Conservation (phyloP, 2,888 invertebrate genomes). For the Aphidoletes aphidimyza region DNA sequence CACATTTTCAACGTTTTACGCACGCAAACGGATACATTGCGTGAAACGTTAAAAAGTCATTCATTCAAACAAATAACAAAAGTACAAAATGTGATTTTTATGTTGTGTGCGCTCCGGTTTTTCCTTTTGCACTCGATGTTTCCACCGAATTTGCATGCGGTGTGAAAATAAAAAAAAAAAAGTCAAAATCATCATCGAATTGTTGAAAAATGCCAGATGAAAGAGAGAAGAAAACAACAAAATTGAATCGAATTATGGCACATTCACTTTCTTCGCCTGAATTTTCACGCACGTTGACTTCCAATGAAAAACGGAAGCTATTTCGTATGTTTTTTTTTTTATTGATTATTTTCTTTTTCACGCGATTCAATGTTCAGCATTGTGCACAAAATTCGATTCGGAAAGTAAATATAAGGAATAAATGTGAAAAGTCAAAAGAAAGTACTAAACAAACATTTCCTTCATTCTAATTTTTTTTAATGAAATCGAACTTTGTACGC, state of each 20-base stretch:
- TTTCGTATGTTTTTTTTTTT: background rate
- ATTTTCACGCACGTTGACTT: no score
- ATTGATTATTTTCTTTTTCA: background rate
- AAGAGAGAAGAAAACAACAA: no score
- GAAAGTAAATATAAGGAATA: background rate
- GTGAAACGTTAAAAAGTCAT: slow-evolving; percentile 15
- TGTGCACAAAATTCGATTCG: background rate
- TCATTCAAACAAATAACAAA: slow-evolving; percentile 40
- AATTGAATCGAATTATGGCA: slow-evolving; percentile 8
- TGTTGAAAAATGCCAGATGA: slow-evolving; percentile 7
- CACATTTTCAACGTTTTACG: background rate
- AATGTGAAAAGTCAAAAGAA: background rate
- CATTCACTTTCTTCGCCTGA: background rate
- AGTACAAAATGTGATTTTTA: slow-evolving; percentile 34
- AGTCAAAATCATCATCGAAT: background rate
- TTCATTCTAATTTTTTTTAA: slow-evolving; percentile 1
- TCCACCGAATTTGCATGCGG: background rate
- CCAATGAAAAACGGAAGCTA: background rate
- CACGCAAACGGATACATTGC: background rate
- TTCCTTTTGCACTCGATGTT: background rate
- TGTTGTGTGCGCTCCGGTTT: no score
- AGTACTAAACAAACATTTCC: background rate
- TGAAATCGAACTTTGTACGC: slow-evolving; percentile 39
- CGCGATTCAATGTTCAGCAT: background rate
- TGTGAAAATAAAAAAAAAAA: background rate